phyloP scores from a whole-genome alignment of 2,113 vertebrate species.

The Dasypus novemcinctus region DNA sequence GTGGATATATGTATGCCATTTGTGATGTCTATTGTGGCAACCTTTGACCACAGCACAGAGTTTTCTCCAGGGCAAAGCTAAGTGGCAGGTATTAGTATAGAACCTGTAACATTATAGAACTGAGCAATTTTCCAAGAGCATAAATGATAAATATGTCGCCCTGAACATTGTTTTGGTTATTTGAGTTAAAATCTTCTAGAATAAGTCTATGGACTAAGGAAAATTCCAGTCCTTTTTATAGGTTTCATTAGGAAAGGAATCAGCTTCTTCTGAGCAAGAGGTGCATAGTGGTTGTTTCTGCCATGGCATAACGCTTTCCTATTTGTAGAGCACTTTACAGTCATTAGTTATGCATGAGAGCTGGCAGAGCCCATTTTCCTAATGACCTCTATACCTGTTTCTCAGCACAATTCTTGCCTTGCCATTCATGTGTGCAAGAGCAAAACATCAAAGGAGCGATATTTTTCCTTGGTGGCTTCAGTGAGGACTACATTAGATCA shows the following conservation, averaged over 20 bases:
- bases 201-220: not conserved
- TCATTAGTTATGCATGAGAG: constrained; percentile 40
- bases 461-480: not conserved
- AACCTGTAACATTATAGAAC: not conserved
- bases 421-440: not conserved
- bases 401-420: not conserved
- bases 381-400: constrained; percentile 35
- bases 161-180: not conserved
- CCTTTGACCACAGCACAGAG: not conserved
- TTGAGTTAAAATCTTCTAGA: not conserved
- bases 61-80: constrained; percentile 41
- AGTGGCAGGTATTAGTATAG: not conserved
- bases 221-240: not conserved
- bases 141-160: not conserved
- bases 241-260: not conserved
- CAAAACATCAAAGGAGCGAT: constrained; percentile 38
- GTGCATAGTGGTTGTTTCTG: not conserved
- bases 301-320: not conserved
- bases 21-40: not conserved
- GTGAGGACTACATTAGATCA: not conserved
- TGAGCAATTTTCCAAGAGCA: not conserved
- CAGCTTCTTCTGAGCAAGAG: not conserved
- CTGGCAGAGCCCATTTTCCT: not conserved
- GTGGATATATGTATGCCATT: not conserved
- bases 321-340: constrained; percentile 18